Evolutionary conservation across 2,888 invertebrate species (phyloP), one percentile per base, ranked within the genome.

Genomic region (Drosophila borealis): DNA sequence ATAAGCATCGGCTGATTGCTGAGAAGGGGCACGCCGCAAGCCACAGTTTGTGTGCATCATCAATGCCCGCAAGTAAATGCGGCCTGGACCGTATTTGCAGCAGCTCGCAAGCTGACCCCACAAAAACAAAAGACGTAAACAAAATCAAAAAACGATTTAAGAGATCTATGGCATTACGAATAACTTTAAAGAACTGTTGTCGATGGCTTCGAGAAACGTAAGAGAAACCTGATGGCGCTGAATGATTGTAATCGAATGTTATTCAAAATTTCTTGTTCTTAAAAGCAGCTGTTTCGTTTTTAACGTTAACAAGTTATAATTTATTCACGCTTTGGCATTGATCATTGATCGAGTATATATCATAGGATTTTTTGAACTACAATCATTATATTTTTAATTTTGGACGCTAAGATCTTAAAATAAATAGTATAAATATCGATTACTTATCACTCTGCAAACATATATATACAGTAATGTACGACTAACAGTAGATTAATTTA

Each of bases 21-120:
- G 8, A 29, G 29, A 29, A 29, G 29, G 29, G 8, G 6, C 8
- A 25, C 29, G 29, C 29, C 94, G 99, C 55, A 99, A 99, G 92
- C 98, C 98, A 0, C 99, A 99, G 91, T 99, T 99, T 92, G 95
- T 98, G 61, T 95, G 97, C 86, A 99, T 99, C 89, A 95, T 99
- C 78, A 99, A 99, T 91, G 97, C 98, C 42, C 94, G 83, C 59
- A 57, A 77, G 51, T 80, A 80, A 71, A 51, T 10, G 11, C 17
- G 19, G n/a, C 39, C 3, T 3, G n/a, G 41, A 14, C 51, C 54
- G 29, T 33, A n/a, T 34, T 29, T 34, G 34, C 59, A 54, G 59
- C 71, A 62, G 67, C 74, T 63, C 56, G 6, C 5, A 9, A 69
- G 77, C 78, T 81, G 81, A 77, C 81, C 53, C 57, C 42, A 62